Conservation (phyloP, 1,140 invertebrate species). For the Cydia fagiglandana region DNA sequence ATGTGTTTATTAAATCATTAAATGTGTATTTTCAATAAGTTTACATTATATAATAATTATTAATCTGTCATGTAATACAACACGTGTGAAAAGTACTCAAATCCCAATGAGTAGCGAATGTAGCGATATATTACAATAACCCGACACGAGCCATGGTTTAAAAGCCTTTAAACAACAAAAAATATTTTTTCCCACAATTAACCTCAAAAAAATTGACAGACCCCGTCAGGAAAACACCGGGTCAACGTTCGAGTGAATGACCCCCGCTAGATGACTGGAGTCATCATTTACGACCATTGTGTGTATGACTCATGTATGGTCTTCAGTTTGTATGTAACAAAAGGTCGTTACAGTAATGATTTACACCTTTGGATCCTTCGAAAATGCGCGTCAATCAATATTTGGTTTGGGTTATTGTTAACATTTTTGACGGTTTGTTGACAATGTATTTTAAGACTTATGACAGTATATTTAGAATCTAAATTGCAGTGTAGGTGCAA, state of each 20-base stretch:
- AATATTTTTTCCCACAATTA: no score
- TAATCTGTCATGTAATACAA: no score
- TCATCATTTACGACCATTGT: slow-evolving; percentile 23
- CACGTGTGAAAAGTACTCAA: no score
- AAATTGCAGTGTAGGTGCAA: background rate
- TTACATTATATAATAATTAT: no score
- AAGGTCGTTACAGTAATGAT: slow-evolving; percentile 24
- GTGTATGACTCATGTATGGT: slow-evolving; percentile 43
- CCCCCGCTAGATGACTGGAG: slow-evolving; percentile 47
- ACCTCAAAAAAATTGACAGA: slow-evolving; percentile 24
- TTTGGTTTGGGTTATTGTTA: background rate
- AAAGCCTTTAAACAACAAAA: no score
- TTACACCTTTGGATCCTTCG: slow-evolving; percentile 1
- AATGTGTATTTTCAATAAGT: no score
- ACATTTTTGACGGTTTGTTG: background rate
- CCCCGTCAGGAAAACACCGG: slow-evolving; percentile 39
- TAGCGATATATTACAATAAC: no score
- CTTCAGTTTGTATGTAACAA: slow-evolving; percentile 18
- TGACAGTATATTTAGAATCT: background rate
- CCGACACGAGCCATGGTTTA: no score
- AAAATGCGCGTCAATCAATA: slow-evolving; percentile 23
- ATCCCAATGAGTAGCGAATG: no score
- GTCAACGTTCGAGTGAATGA: slow-evolving; percentile 62
- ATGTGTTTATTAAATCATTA: no score
- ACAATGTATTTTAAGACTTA: background rate